Base-by-base conservation (phyloP, 2,888 invertebrate genomes). In the Neoaliturus tenellus region DNA sequence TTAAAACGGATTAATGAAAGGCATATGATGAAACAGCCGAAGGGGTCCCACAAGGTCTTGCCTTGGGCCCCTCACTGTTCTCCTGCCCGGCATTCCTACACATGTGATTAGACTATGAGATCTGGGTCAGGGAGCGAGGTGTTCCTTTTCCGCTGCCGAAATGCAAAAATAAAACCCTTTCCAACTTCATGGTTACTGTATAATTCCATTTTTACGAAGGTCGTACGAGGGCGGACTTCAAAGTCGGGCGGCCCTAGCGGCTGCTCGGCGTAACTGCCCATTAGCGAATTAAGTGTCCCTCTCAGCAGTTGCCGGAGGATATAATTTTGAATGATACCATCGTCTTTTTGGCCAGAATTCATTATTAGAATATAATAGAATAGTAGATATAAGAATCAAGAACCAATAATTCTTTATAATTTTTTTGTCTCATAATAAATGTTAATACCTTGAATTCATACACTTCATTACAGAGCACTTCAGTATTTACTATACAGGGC, bases 111-210 rank as follows among this genome's bases (percentile, higher is more conserved):
- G 62, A 28, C 23, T 14, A 31, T 28, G 12, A 28, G 12, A 62
- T 62, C 62, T 62, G 14, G 62, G 62, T 62, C 62, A 62, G 62
- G 62, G 62, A 62, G 62, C 31, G 17, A 62, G 62, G 62, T 62
- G 62, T 62, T 23, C 51, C n/a, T 51, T 51, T 51, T 5, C 62
- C 62, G 31, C 14, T 28, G 62, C 62, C 62, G 12, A 62, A 62
- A 62, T 31, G 62, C 62, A 62, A 31, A 62, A 62, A 62, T 62
- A 62, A 62, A 62, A 62, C 17, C 62, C 62, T 62, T 62, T 62
- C 62, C 3, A 51, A 51, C 23, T 20, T 23, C 51, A 51, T 1
- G 14, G 28, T 28, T 14, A 31, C 31, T 17, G 62, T 31, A 31
- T 31, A 62, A 62, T 62, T 62, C 62, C 28, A 31, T 25, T 31